phyloP scores from a whole-genome alignment of 2,888 invertebrate genomes.

The Thelaira solivaga region DNA sequence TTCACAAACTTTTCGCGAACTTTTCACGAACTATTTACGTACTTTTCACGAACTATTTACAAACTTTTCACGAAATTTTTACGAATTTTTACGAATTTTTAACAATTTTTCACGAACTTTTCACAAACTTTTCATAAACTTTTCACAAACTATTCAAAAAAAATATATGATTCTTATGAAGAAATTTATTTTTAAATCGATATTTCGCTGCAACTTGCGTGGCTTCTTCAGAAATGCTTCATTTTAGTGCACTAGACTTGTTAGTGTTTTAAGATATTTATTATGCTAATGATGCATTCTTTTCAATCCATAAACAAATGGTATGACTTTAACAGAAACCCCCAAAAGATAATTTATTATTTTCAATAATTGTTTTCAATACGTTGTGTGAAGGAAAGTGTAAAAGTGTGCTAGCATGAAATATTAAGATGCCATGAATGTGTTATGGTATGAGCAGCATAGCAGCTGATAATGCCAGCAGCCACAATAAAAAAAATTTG shows the following conservation, averaged over 20 bases:
- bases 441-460: constrained; percentile 14
- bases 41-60: no score
- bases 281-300: constrained; percentile 5
- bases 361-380: constrained; percentile 12
- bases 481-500: background rate
- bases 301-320: background rate
- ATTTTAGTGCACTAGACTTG: background rate
- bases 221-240: background rate
- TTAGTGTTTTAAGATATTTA: background rate
- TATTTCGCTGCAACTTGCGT: background rate
- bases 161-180: no score
- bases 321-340: constrained; percentile 48
- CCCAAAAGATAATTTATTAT: constrained; percentile 55
- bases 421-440: constrained; percentile 45
- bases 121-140: no score
- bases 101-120: no score
- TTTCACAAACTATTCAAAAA: no score
- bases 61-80: no score
- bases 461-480: background rate
- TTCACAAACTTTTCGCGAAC: no score
- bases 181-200: background rate
- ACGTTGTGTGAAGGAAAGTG: background rate
- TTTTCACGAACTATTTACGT: no score
- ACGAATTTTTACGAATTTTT: no score
- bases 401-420: background rate